phyloP scores from a whole-genome alignment of 2,888 invertebrate species.

The Pandemis corylana region DNA sequence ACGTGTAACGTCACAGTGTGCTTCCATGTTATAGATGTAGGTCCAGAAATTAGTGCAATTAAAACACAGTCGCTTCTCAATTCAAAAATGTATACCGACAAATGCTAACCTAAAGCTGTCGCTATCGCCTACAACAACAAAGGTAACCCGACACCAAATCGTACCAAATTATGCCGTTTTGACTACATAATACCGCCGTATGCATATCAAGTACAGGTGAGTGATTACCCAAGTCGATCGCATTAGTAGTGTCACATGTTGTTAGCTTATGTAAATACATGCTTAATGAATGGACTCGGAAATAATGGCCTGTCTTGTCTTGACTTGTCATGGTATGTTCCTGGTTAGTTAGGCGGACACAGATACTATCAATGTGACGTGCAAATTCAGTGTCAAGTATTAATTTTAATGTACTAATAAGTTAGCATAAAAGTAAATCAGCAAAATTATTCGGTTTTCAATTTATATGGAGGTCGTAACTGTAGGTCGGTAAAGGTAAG shows the following conservation, averaged over 20 bases:
- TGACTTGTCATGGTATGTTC: conserved; percentile 6
- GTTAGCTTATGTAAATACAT: conserved; percentile 10
- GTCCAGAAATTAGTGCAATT: too few species aligned
- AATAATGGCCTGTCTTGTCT: conserved; percentile 31
- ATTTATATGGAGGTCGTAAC: too few species aligned
- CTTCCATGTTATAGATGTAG: too few species aligned
- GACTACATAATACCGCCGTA: not conserved
- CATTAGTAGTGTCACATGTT: conserved; percentile 9
- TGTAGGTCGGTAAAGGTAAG: too few species aligned
- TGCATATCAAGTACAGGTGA: conserved; percentile 3
- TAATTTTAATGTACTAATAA: too few species aligned
- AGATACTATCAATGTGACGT: not conserved
- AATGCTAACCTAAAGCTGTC: not conserved
- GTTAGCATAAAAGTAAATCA: too few species aligned
- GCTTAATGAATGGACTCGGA: conserved; percentile 18
- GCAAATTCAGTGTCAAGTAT: too few species aligned
- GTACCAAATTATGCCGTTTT: not conserved
- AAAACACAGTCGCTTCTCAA: too few species aligned
- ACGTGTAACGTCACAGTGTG: too few species aligned
- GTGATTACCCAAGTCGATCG: conserved; percentile 1
- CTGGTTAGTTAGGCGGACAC: conserved; percentile 19
- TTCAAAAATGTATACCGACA: too few species aligned
- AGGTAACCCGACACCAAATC: not conserved
- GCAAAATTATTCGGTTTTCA: too few species aligned
- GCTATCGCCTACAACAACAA: not conserved